Evolutionary conservation across 2,113 vertebrate genomes (phyloP).

Genomic region (Bufo bufo): DNA sequence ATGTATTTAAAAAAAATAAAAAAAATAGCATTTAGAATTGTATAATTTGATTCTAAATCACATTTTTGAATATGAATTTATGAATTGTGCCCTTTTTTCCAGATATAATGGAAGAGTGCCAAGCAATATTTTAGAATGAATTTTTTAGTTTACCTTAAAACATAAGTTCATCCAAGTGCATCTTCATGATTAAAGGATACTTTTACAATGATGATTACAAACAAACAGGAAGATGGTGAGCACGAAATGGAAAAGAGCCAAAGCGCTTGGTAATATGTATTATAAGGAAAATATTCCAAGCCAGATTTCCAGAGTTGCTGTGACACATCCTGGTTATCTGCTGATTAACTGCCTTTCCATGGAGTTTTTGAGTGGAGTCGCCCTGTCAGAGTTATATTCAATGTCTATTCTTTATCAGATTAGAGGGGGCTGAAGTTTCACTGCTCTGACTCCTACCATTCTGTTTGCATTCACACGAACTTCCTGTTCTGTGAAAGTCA

Average conservation of each 20-base stretch:
- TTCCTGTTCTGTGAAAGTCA: constrained; percentile 89
- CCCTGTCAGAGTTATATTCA: constrained; percentile 55
- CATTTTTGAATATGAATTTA: not conserved
- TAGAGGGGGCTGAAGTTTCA: constrained; percentile 83
- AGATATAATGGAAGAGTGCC: not conserved
- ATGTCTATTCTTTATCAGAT: constrained; percentile 82
- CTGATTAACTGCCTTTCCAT: constrained; percentile 69
- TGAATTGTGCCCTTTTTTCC: not conserved
- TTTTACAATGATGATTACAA: constrained; percentile 20
- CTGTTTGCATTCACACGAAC: constrained; percentile 77
- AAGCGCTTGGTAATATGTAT: not conserved
- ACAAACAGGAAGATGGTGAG: constrained; percentile 29
- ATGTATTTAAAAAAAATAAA: not conserved
- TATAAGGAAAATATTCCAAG: not conserved
- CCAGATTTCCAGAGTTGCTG: not conserved
- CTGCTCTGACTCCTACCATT: constrained; percentile 71
- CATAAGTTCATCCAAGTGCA: constrained; percentile 17
- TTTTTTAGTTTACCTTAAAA: not conserved
- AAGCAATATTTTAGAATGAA: not conserved
- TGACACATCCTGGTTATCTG: constrained; percentile 48
- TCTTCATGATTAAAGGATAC: constrained; percentile 32
- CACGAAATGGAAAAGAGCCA: not conserved
- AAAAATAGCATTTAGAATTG: not conserved
- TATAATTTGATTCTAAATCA: not conserved
- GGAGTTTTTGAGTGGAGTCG: not conserved